These are phyloP conservation scores for Corvus moneduloides DNA, from an alignment of 2,113 vertebrate genomes.

Conservation along the genomic window DNA sequence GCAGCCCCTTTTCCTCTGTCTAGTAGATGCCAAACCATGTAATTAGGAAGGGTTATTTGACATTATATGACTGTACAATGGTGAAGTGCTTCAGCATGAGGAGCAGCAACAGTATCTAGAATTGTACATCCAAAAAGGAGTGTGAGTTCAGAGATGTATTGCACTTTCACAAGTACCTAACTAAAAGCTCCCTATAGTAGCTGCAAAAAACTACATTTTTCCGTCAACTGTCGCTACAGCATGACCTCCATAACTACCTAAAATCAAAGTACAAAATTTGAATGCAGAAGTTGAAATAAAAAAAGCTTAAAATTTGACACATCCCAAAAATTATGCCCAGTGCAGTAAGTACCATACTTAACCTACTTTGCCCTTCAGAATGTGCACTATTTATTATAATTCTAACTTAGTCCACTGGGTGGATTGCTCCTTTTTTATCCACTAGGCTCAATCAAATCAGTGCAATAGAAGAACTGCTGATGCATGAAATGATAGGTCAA, in stretches of 20 bases:
- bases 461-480: conserved; percentile 47
- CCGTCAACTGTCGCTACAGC: background rate
- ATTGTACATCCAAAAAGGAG: background rate
- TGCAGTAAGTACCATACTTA: background rate
- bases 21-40: background rate
- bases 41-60: background rate
- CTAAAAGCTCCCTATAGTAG: background rate
- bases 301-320: background rate
- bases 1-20: background rate
- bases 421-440: conserved; percentile 35
- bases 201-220: background rate
- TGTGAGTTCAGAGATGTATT: background rate
- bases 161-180: background rate
- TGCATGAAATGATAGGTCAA: conserved; percentile 51
- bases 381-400: conserved; percentile 34
- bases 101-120: background rate
- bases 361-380: conserved; percentile 24
- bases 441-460: conserved; percentile 15
- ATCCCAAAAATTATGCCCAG: background rate
- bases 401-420: conserved; percentile 26
- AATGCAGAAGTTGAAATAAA: background rate
- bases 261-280: background rate
- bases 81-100: background rate
- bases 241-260: background rate
- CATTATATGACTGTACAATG: background rate